Evolutionary conservation across 2,888 invertebrate genomes (phyloP), one percentile per base, ranked within the genome.

Genomic region (Drosophila multiciliata): DNA sequence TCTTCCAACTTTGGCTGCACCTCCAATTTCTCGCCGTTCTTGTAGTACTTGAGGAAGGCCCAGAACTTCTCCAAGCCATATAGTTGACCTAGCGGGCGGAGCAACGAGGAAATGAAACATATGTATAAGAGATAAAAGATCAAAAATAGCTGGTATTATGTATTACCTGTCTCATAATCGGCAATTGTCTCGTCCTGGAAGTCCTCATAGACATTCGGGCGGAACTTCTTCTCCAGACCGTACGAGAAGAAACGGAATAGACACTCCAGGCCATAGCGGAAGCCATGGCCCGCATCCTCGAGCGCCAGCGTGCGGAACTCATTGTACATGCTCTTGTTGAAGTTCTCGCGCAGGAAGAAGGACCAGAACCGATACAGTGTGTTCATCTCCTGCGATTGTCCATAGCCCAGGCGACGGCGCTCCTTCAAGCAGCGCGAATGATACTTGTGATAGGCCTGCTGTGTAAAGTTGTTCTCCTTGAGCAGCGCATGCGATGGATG

Each of bases 341-440:
- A 99, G 92, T 99, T 98, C 92, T 99, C 99, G 73, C 99, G 94
- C 78, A 99, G 94, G 95, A 99, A 99, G 95, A 99, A 99, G 36
- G 99, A 99, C 99, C 99, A 99, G 94, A 99, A 99, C 74, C 99
- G 95, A 95, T 99, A 99, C 59, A 99, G 94, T 0, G 99, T 99
- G 94, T 99, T 99, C 99, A 99, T 99, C 94, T 99, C 99, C 91
- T 98, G 98, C 8, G 98, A 98, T 91, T 97, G 97, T 0, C 99
- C 99, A 89, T 96, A 96, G 73, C 99, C 99, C 66, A 98, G 95
- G 91, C 97, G 96, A 93, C 97, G 97, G 81, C 99, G 96, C 92
- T 99, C 99, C 97, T 94, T 84, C 92, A 95, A 94, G 93, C 99
- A 99, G 83, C 98, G 95, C 79, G 97, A 97, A 93, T 98, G 96